These are phyloP conservation scores for Drosophila bipectinata DNA, from an alignment of 1,140 invertebrate species.

Conservation along the genomic window DNA sequence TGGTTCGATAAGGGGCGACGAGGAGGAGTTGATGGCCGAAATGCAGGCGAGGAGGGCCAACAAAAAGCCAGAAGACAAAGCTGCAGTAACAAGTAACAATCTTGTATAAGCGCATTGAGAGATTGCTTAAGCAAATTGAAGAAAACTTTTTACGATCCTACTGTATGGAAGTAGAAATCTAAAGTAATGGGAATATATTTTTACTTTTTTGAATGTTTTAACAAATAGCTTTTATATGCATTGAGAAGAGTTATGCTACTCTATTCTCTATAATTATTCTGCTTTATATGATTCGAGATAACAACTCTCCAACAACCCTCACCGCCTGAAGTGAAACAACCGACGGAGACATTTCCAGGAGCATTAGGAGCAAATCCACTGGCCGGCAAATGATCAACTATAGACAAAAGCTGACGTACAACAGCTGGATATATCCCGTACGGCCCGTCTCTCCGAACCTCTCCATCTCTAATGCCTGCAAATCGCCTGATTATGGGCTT, in stretches of 20 bases:
- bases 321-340: constrained; percentile 8
- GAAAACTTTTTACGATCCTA: constrained; percentile 4
- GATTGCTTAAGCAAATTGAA: constrained; percentile 35
- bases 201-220: neutral
- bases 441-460: neutral
- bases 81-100: constrained; percentile 31
- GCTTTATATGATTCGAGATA: neutral
- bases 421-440: constrained; percentile 31
- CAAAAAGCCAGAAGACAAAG: constrained; percentile 35
- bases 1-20: constrained; percentile 22
- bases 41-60: neutral
- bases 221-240: neutral
- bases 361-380: constrained; percentile 47
- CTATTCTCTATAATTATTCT: neutral
- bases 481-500: constrained; percentile 76
- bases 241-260: neutral
- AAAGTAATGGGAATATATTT: neutral
- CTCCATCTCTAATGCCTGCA: constrained; percentile 66
- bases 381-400: constrained; percentile 50
- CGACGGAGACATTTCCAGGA: constrained; percentile 42
- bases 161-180: neutral
- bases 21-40: constrained; percentile 20
- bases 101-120: constrained; percentile 28
- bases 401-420: constrained; percentile 53
- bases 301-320: neutral